Evolutionary conservation across 2,888 invertebrate species (phyloP).

Genomic region (Ephialtes manifestator): DNA sequence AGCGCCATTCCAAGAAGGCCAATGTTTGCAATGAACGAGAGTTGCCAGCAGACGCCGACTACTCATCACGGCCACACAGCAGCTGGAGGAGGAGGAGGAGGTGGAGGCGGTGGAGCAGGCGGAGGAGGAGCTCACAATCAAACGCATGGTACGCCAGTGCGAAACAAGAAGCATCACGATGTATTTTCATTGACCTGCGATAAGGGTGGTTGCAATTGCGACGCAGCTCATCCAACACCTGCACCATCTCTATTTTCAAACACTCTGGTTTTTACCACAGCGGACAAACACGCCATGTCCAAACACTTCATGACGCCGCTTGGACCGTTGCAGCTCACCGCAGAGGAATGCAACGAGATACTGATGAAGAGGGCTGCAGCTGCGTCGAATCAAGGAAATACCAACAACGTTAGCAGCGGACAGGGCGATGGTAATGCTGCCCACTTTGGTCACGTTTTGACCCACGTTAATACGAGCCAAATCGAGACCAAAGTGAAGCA

Average conservation of each 20-base stretch:
- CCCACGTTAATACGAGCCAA: slow-evolving; percentile 86
- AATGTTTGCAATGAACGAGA: slow-evolving; percentile 84
- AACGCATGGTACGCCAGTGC: slow-evolving; percentile 86
- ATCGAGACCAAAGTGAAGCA: slow-evolving; percentile 88
- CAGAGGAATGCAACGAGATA: slow-evolving; percentile 93
- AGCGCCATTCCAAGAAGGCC: slow-evolving; percentile 81
- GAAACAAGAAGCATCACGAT: slow-evolving; percentile 84
- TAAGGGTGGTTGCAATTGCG: slow-evolving; percentile 85
- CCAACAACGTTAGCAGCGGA: slow-evolving; percentile 82
- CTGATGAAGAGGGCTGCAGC: slow-evolving; percentile 92
- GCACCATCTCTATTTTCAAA: slow-evolving; percentile 84
- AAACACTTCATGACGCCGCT: slow-evolving; percentile 91
- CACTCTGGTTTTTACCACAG: slow-evolving; percentile 84
- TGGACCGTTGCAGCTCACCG: slow-evolving; percentile 91
- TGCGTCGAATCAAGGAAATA: slow-evolving; percentile 86
- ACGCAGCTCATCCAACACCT: slow-evolving; percentile 82
- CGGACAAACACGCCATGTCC: slow-evolving; percentile 85
- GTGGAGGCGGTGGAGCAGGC: not conserved
- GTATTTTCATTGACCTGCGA: slow-evolving; percentile 84
- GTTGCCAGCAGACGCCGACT: slow-evolving; percentile 82
- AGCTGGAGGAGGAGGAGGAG: slow-evolving; percentile 8
- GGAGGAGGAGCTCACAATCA: slow-evolving; percentile 78
- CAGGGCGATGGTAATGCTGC: slow-evolving; percentile 79
- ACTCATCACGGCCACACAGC: slow-evolving; percentile 80
- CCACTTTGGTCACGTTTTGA: slow-evolving; percentile 84